Percentiles rank a stretch among this genome's conserved stretches.
Conservation (phyloP, 1,140 invertebrate species). For the Nasonia giraulti region DNA sequence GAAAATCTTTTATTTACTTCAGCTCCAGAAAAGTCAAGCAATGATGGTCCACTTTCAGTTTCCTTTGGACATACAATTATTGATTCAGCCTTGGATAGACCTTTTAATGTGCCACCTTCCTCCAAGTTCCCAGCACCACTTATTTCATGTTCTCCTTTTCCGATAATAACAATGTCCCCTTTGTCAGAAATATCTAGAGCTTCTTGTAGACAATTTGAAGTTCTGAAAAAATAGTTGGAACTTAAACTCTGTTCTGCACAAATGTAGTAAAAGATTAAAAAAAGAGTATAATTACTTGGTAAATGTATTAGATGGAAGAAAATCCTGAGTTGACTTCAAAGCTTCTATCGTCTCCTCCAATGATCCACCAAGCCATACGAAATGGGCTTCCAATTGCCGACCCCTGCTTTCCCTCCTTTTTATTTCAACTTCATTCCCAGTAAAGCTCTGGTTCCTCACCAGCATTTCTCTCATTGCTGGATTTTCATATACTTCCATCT, state of each 20-base stretch:
- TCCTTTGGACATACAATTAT: conserved; percentile 64
- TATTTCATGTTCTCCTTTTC: conserved; percentile 70
- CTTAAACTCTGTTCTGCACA: not conserved
- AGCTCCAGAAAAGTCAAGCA: conserved; percentile 69
- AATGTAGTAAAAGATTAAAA: conserved; percentile 31
- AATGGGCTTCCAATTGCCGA: conserved; percentile 64
- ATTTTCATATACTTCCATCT: conserved; percentile 79
- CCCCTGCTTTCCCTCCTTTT: conserved; percentile 58
- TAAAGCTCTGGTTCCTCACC: conserved; percentile 61
- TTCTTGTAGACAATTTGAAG: conserved; percentile 68
- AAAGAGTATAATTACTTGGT: conserved; percentile 62
- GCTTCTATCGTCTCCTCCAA: conserved; percentile 71
- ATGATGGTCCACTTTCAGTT: conserved; percentile 62
- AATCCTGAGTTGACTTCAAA: conserved; percentile 67
- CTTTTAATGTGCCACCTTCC: conserved; percentile 72
- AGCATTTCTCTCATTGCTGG: conserved; percentile 75
- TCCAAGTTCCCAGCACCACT: conserved; percentile 70
- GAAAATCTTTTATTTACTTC: conserved; percentile 58
- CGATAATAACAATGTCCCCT: conserved; percentile 71
- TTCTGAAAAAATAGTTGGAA: conserved; percentile 57
- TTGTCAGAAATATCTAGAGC: conserved; percentile 71
- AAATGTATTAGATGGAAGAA: conserved; percentile 65
- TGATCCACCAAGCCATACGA: conserved; percentile 74
- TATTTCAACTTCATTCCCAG: conserved; percentile 56
- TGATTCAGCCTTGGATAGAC: conserved; percentile 60